Base-by-base conservation (phyloP, 2,113 vertebrate species). In the Crotalus horridus region DNA sequence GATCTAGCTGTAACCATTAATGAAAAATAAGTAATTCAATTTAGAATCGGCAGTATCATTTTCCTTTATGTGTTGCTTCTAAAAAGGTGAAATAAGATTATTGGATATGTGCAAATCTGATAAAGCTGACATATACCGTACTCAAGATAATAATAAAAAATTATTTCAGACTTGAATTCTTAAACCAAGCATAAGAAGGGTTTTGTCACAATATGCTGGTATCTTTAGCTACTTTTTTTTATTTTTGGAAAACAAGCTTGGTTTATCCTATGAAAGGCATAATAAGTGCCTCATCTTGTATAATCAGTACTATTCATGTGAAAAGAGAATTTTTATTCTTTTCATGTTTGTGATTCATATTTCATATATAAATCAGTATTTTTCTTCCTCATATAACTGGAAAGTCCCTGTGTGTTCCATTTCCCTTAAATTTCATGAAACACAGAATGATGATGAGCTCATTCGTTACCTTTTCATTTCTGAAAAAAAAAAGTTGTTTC, bases 1-100 rank as follows among this genome's bases (percentile, higher is more conserved):
- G 59, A 92, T 24, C 4, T 51, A 92, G 23, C 58, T 21, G 59
- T 88, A 88, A 12, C 86, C 91, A 69, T 92, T 48, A 89, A 85
- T 89, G 87, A 59, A 85, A 85, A 92, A 89, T 55, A 17, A 92
- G 53, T 48, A 64, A 92, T 39, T 11, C 91, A 89, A 33, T 92
- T 88, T 55, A 74, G 56, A 89, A 89, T 26, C 54, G 33, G 54
- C 39, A 39, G 48, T 92, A 53, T 51, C 26, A 92, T 92, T 92
- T 89, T 46, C 39, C 61, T 92, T 92, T 81, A 33, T 20, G 48
- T 85, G 56, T 43, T 92, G 64, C 43, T 39, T 56, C 51, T 39
- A 39, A 64, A 56, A 23, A 33, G 4, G 29, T 33, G 51, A 91
- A 91, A 87, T 88, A 20, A 92, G 91, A 92, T 89, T 89, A 85